Percentiles rank a stretch among this genome's conserved stretches.
Evolutionary conservation across 1,140 invertebrate species (phyloP).

Genomic region (Microplitis demolitor): DNA sequence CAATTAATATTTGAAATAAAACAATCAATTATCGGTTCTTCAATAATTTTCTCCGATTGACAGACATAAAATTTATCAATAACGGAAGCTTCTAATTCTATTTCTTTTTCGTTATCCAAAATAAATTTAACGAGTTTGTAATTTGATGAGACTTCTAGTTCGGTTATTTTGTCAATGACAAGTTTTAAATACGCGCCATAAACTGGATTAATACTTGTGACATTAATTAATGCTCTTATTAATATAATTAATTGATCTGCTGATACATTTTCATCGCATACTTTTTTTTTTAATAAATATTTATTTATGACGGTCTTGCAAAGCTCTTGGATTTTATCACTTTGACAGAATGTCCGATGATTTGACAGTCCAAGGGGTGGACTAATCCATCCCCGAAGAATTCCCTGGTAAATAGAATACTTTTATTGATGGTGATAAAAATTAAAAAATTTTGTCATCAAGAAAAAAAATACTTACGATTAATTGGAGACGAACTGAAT

Average conservation of each 20-base stretch:
- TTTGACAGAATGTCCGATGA: constrained; percentile 10
- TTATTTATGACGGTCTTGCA: constrained; percentile 38
- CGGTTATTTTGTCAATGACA: background rate
- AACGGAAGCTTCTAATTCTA: constrained; percentile 32
- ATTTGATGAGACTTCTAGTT: background rate
- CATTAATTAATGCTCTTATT: constrained; percentile 4
- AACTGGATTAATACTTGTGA: constrained; percentile 28
- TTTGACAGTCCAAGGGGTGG: constrained; percentile 27
- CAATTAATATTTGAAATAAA: constrained; percentile 33
- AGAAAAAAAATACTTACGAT: constrained; percentile 26
- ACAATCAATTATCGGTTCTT: constrained; percentile 43
- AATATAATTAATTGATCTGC: constrained; percentile 30
- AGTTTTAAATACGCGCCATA: constrained; percentile 17
- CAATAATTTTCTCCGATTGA: constrained; percentile 41
- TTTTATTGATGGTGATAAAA: background rate
- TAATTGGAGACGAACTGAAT: constrained; percentile 28
- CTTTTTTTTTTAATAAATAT: constrained; percentile 36
- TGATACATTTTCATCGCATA: constrained; percentile 12
- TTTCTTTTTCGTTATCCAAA: constrained; percentile 21
- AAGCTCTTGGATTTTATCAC: constrained; percentile 28
- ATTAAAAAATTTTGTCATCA: background rate
- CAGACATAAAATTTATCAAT: constrained; percentile 44
- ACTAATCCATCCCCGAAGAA: constrained; percentile 28
- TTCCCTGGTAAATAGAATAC: constrained; percentile 12
- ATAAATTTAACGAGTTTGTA: background rate